phyloP scores from a whole-genome alignment of 2,888 invertebrate species.

The Acanthosoma haemorrhoidale region DNA sequence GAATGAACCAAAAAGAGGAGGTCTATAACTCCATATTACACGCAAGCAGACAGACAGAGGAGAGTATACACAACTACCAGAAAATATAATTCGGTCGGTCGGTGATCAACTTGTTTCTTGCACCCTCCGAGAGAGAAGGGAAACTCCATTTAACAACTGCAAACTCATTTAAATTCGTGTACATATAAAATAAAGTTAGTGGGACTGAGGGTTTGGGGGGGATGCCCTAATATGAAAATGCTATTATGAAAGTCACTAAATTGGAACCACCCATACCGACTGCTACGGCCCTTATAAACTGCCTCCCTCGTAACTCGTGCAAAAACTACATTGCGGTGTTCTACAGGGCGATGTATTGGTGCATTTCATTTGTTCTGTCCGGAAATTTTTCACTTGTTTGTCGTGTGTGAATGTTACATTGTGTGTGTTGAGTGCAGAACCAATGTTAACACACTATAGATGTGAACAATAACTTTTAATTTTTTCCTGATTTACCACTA shows the following conservation, averaged over 20 bases:
- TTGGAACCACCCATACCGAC: background rate
- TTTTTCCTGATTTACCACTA: too few species aligned
- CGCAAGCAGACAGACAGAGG: too few species aligned
- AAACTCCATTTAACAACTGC: conserved; percentile 8
- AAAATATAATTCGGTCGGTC: background rate
- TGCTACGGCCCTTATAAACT: background rate
- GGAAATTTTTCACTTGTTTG: too few species aligned
- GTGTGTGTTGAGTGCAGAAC: too few species aligned
- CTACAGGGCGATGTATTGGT: too few species aligned
- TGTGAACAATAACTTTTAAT: too few species aligned
- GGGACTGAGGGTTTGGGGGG: background rate
- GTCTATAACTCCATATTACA: conserved; percentile 11
- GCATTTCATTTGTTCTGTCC: too few species aligned
- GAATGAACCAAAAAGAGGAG: too few species aligned
- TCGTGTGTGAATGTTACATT: too few species aligned
- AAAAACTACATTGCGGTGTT: too few species aligned
- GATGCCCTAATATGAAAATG: background rate
- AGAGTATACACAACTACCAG: conserved; percentile 4
- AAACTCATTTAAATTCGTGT: conserved; percentile 12
- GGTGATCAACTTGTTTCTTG: background rate
- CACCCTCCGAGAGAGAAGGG: background rate
- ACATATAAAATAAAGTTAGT: conserved; percentile 14
- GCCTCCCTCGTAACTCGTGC: background rate
- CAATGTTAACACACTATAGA: too few species aligned
- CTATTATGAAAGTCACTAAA: background rate